A percentile compares a stretch with the other conserved stretches of the same genome.
Conservation (phyloP, 2,888 invertebrate species). For the Lasioglossum morio region DNA sequence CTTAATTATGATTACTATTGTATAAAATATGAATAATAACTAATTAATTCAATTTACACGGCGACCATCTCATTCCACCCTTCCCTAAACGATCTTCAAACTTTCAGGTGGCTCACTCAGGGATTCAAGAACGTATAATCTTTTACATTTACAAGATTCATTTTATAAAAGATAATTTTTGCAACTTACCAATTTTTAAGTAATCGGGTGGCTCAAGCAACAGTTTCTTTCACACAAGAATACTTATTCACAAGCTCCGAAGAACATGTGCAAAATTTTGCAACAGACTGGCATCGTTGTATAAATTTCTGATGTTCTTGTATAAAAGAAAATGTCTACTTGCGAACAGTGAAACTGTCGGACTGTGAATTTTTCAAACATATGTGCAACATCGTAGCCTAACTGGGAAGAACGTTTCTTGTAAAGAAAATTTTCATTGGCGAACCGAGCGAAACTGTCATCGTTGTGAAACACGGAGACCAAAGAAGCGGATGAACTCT, state of each 20-base stretch:
- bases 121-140: not conserved
- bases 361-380: not conserved
- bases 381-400: not conserved
- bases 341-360: not conserved
- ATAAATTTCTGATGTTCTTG: not conserved
- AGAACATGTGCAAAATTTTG: not conserved
- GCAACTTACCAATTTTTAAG: no score
- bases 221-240: not conserved
- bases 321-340: not conserved
- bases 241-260: not conserved
- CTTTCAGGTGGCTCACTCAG: not conserved
- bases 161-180: no score
- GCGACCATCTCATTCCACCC: conserved; percentile 16
- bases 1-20: conserved; percentile 84
- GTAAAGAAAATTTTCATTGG: not conserved
- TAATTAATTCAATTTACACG: conserved; percentile 83
- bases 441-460: not conserved
- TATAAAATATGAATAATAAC: conserved; percentile 84
- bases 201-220: not conserved
- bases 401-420: not conserved
- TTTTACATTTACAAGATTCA: no score
- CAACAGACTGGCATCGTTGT: not conserved
- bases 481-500: not conserved
- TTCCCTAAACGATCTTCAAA: not conserved
- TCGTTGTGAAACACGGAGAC: not conserved